Base-by-base conservation (phyloP, 2,113 vertebrate genomes). In the Nesogale talazaci region DNA sequence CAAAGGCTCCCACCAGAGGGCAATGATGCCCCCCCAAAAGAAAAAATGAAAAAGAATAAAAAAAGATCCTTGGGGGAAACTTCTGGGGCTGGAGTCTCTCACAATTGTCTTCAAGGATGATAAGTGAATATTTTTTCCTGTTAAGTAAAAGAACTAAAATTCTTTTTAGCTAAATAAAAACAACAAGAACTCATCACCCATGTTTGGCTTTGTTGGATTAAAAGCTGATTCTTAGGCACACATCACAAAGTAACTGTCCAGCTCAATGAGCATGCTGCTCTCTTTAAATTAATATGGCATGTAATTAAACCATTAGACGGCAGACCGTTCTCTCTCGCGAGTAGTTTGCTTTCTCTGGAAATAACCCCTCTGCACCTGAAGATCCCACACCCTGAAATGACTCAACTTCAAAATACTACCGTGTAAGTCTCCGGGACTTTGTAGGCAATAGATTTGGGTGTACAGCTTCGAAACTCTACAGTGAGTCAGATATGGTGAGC, bases 251-350 rank as follows among this genome's bases (percentile, higher is more conserved):
- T 80, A 88, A 93, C 92, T 92, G 92, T 86, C 84, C 85, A 69
- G 42, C 80, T 80, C 86, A 80, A 15, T n/a, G 31, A 84, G 10
- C 81, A 36, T 46, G 78, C 61, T 88, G 89, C 84, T 80, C 88
- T 95, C 93, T 94, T 90, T 94, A 95, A 96, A 95, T 95, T 79
- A 81, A 92, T 81, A 74, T 59, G 95, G 72, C 94, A 75, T 81
- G 86, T 92, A 82, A 94, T 95, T 92, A 96, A 96, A 78, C 83
- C 89, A 78, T 77, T 88, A 63, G 80, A 77, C 31, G n/a, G 80
- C 22, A 74, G 80, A 69, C 78, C 74, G 85, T 65, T 80, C 70
- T 76, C 83, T 89, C 79, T 65, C 6, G 34, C 63, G 93, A 83
- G 93, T 56, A 80, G 83, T 88, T 83, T 83, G 88, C 96, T 96